Conservation (phyloP, 64 coral and sea anemone genomes). For the Montipora efflorescens region DNA sequence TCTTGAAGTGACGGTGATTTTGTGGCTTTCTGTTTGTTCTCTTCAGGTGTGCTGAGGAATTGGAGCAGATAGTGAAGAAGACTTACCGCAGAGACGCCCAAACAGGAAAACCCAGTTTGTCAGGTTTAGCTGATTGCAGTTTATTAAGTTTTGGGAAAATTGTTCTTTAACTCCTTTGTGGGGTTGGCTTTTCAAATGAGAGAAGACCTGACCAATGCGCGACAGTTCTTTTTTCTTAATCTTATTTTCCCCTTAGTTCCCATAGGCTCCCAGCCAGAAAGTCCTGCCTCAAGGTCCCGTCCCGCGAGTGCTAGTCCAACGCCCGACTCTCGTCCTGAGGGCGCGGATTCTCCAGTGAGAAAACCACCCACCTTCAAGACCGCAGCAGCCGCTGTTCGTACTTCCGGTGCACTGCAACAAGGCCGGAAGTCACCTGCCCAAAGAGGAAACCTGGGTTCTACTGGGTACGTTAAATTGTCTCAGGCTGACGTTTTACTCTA, state of each 20-base stretch:
- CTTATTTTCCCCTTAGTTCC: background rate
- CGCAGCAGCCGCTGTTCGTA: conserved; percentile 58
- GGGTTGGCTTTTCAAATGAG: no score
- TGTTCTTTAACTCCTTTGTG: no score
- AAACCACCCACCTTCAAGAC: conserved; percentile 60
- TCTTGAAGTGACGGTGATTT: no score
- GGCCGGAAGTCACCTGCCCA: conserved; percentile 40
- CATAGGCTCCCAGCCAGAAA: background rate
- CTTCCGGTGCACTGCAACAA: conserved; percentile 52
- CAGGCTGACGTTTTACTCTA: no score
- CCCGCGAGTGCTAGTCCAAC: background rate
- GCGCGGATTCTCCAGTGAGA: background rate
- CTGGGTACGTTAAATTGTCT: conserved; percentile 28
- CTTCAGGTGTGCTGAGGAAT: conserved; percentile 15
- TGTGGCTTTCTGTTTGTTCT: background rate
- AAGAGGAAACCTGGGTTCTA: conserved; percentile 30
- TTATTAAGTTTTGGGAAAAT: background rate
- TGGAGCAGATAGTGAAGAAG: conserved; percentile 24
- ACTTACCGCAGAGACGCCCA: background rate
- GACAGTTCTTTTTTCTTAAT: no score
- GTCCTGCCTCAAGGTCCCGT: background rate
- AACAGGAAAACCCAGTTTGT: background rate
- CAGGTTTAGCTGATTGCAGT: background rate
- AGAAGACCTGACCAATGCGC: no score
- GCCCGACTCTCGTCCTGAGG: background rate